These are phyloP conservation scores for Lysiphlebus fabarum DNA, from an alignment of 1,140 invertebrate species.

Conservation along the genomic window DNA sequence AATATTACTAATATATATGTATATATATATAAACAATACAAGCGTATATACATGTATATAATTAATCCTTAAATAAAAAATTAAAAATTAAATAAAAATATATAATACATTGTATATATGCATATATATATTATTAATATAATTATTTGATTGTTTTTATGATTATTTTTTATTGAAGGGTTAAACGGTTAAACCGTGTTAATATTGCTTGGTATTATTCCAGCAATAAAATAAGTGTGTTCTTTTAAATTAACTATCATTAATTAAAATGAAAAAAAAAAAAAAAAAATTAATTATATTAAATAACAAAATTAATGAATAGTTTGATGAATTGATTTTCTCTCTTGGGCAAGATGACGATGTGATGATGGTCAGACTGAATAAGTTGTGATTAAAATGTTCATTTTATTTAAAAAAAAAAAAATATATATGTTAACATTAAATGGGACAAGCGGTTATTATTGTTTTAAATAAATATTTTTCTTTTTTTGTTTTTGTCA, in stretches of 20 bases:
- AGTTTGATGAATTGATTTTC: too few species aligned
- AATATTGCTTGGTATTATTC: slow-evolving; percentile 23
- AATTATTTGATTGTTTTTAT: slow-evolving; percentile 37
- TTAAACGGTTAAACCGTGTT: too few species aligned
- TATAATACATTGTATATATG: slow-evolving; percentile 22
- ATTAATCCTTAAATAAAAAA: slow-evolving; percentile 36
- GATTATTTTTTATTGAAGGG: slow-evolving; percentile 32
- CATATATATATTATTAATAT: slow-evolving; percentile 31
- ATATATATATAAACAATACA: slow-evolving; percentile 42
- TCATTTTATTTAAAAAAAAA: slow-evolving; percentile 7
- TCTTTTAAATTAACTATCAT: slow-evolving; percentile 39
- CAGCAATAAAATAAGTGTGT: slow-evolving; percentile 32
- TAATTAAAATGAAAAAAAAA: too few species aligned
- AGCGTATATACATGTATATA: slow-evolving; percentile 28
- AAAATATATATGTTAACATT: background rate
- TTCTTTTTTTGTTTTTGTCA: too few species aligned
- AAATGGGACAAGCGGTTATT: background rate
- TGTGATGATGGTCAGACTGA: slow-evolving; percentile 35
- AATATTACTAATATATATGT: too few species aligned
- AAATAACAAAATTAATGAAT: too few species aligned
- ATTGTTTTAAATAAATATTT: too few species aligned
- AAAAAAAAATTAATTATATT: too few species aligned
- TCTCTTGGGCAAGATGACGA: background rate
- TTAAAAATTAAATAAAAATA: too few species aligned
- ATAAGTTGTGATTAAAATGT: slow-evolving; percentile 33